phyloP scores from a whole-genome alignment of 1,140 invertebrate genomes.

The Coelopa frigida region DNA sequence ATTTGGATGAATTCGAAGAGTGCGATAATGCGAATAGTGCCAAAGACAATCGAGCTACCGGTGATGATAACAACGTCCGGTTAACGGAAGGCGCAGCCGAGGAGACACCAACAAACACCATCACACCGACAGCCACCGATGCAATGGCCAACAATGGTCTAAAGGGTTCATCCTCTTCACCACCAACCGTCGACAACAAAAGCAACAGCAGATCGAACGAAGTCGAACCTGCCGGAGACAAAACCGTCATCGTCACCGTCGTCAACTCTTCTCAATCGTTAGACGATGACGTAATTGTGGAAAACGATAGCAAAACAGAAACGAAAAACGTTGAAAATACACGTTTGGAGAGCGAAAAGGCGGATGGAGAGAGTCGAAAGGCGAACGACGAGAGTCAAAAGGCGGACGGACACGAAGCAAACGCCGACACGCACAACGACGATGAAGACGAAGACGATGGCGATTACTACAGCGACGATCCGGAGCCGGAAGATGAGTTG shows the following conservation, averaged over 20 bases:
- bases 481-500: conserved; percentile 22
- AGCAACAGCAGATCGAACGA: too few relatives aligned
- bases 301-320: background rate
- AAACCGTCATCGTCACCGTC: too few relatives aligned
- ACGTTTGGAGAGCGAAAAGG: background rate
- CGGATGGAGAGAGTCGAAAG: background rate
- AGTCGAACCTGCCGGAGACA: too few relatives aligned
- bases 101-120: background rate
- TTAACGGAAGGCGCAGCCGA: background rate
- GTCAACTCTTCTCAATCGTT: too few relatives aligned
- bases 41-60: conserved; percentile 2
- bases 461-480: conserved; percentile 11
- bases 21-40: background rate
- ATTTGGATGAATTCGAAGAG: conserved; percentile 12
- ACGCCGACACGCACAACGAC: conserved; percentile 1
- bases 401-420: conserved; percentile 5
- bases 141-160: background rate
- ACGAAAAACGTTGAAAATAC: background rate
- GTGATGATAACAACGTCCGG: background rate
- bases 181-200: too few relatives aligned
- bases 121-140: background rate
- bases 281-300: too few relatives aligned
- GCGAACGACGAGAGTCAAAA: conserved; percentile 1
- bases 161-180: too few relatives aligned
- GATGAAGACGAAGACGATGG: conserved; percentile 14